These are phyloP conservation scores for Bombus superbus DNA, from an alignment of 1,140 invertebrate species.

Conservation along the genomic window DNA sequence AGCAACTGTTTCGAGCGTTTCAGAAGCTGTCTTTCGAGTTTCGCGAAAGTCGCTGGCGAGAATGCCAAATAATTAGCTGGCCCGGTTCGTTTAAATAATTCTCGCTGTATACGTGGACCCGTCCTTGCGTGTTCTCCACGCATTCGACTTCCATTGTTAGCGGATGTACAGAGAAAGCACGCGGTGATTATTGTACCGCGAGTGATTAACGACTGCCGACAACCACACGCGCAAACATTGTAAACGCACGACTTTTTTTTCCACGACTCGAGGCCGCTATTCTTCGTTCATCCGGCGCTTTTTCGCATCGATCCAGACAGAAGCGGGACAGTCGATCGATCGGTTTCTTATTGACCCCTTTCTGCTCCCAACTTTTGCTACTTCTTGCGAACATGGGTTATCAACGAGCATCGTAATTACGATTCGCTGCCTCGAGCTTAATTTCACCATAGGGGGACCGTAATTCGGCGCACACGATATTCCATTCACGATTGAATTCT, in stretches of 20 bases:
- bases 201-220: conserved; percentile 55
- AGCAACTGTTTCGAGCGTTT: not conserved
- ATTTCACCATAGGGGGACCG: too few species aligned
- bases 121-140: conserved; percentile 50
- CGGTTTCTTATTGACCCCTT: not conserved
- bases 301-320: not conserved
- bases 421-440: not conserved
- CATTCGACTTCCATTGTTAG: conserved; percentile 58
- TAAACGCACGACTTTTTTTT: conserved; percentile 36
- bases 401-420: too few species aligned
- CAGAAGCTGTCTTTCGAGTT: conserved; percentile 5
- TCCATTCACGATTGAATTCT: too few species aligned
- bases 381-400: not conserved
- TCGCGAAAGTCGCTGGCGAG: conserved; percentile 30
- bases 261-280: not conserved
- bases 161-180: conserved; percentile 58
- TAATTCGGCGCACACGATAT: too few species aligned
- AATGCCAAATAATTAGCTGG: conserved; percentile 42
- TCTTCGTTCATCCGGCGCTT: not conserved
- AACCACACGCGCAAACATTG: conserved; percentile 8
- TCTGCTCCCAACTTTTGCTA: not conserved
- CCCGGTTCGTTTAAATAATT: conserved; percentile 62
- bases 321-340: not conserved
- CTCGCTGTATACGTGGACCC: conserved; percentile 51
- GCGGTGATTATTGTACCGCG: conserved; percentile 53